phyloP scores from a whole-genome alignment of 2,888 invertebrate genomes.

The Nomada flava region DNA sequence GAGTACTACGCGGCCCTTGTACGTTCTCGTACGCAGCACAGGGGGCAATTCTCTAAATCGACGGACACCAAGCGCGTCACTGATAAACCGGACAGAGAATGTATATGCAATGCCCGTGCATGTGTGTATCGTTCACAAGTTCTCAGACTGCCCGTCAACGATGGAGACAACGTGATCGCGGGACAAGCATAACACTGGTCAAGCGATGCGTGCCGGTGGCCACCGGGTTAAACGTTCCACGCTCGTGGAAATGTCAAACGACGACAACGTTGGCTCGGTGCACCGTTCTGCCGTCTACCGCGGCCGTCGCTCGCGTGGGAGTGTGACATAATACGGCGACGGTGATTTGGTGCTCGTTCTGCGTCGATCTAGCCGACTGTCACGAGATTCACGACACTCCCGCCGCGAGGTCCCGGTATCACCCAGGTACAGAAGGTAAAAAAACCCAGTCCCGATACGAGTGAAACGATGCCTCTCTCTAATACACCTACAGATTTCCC shows the following conservation, averaged over 20 bases:
- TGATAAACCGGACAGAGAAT: background rate
- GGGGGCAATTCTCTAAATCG: background rate
- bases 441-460: too few relatives aligned
- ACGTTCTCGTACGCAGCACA: background rate
- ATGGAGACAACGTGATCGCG: background rate
- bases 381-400: slow-evolving; percentile 15
- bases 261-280: slow-evolving; percentile 65
- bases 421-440: too few relatives aligned
- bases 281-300: slow-evolving; percentile 62
- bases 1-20: too few relatives aligned
- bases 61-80: slow-evolving; percentile 22
- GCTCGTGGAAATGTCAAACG: slow-evolving; percentile 76
- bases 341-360: slow-evolving; percentile 14
- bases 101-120: too few relatives aligned
- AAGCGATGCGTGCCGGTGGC: slow-evolving; percentile 17
- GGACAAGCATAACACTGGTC: slow-evolving; percentile 35
- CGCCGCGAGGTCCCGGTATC: background rate
- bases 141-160: background rate
- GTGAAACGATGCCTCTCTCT: too few relatives aligned
- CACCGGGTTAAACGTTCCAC: slow-evolving; percentile 49
- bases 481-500: too few relatives aligned
- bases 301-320: slow-evolving; percentile 81
- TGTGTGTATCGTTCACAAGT: background rate
- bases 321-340: slow-evolving; percentile 80
- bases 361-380: slow-evolving; percentile 32